A percentile compares a stretch with the other conserved stretches of the same genome.
phyloP scores from a whole-genome alignment of 2,888 invertebrate genomes.

The Nymphalis c-album region DNA sequence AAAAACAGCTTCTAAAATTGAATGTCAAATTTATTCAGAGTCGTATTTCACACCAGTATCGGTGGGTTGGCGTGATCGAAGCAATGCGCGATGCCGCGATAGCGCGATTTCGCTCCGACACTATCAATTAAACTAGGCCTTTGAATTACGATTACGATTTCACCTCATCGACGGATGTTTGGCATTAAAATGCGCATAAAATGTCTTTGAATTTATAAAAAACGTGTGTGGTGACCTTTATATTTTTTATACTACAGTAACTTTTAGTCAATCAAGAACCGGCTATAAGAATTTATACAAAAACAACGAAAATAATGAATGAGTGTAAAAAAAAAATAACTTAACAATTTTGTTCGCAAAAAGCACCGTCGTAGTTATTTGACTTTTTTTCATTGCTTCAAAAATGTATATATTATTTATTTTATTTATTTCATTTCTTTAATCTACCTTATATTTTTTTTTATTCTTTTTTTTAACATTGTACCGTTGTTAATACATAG shows the following conservation, averaged over 20 bases:
- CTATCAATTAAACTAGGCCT: slow-evolving; percentile 34
- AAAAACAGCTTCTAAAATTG: neutral
- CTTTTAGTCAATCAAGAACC: slow-evolving; percentile 21
- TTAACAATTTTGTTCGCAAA: slow-evolving; percentile 1
- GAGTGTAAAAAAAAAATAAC: slow-evolving; percentile 25
- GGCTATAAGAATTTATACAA: slow-evolving; percentile 13
- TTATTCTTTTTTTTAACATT: slow-evolving; percentile 66
- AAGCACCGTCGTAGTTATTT: neutral
- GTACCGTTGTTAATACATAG: slow-evolving; percentile 77
- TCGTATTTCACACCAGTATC: slow-evolving; percentile 17
- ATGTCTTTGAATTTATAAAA: slow-evolving; percentile 3
- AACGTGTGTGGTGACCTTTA: slow-evolving; percentile 9
- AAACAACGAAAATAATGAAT: slow-evolving; percentile 49
- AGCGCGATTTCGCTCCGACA: slow-evolving; percentile 28
- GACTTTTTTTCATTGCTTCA: neutral
- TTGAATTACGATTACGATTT: slow-evolving; percentile 34
- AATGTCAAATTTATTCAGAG: slow-evolving; percentile 1
- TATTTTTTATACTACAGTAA: slow-evolving; percentile 9
- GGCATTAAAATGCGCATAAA: neutral
- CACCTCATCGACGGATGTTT: slow-evolving; percentile 16
- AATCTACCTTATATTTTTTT: too few relatives aligned
- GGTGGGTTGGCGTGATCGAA: slow-evolving; percentile 21
- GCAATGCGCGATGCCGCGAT: slow-evolving; percentile 20
- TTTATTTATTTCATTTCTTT: neutral
- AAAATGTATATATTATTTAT: too few relatives aligned